Base-by-base conservation (phyloP, 1,140 invertebrate genomes). In the Microplitis mediator region DNA sequence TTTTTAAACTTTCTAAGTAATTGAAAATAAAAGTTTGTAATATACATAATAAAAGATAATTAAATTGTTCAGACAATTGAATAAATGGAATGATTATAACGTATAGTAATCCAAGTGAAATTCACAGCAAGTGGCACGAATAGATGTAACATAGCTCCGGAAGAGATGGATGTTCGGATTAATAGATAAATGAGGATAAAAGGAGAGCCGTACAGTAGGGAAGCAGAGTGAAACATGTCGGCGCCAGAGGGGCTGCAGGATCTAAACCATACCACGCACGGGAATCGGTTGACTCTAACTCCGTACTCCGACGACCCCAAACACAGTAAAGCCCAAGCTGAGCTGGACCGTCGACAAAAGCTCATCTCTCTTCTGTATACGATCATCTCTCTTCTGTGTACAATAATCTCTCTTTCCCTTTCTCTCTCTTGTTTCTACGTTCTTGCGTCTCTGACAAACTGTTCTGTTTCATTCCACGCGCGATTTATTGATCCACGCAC, bases 401-500 rank as follows among this genome's bases (percentile, higher is more conserved):
- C 58, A 50, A 63, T 35, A 45, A 65, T 50, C 35, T 13, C 65
- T 77, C 71, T 73, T 77, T 80, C 76, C 80, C 77, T 82, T 82
- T 83, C 80, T 81, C 50, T 66, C 51, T 68, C 52, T 64, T 39
- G 32, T 54, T 45, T 39, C 64, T 52, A 66, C 79, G 74, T 76
- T 77, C 75, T 73, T 80, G 76, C 71, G 76, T 81, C 79, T 80
- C 76, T 71, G 77, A 70, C 79, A 78, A 82, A 80, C 81, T 79
- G 74, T 82, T 65, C 77, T 78, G 77, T 76, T 76, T 75, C 77
- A 76, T 82, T 83, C 78, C 79, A 84, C 82, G 82, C 80, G 84
- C 82, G 82, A 86, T 85, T 86, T 86, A 86, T 86, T 86, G 85
- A 86, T 86, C 85, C 84, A 85, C 85, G 84, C 85, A 85, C 84